These are phyloP conservation scores for Babyrousa celebensis DNA, from an alignment of 2,797 vertebrate species.

Conservation along the genomic window DNA sequence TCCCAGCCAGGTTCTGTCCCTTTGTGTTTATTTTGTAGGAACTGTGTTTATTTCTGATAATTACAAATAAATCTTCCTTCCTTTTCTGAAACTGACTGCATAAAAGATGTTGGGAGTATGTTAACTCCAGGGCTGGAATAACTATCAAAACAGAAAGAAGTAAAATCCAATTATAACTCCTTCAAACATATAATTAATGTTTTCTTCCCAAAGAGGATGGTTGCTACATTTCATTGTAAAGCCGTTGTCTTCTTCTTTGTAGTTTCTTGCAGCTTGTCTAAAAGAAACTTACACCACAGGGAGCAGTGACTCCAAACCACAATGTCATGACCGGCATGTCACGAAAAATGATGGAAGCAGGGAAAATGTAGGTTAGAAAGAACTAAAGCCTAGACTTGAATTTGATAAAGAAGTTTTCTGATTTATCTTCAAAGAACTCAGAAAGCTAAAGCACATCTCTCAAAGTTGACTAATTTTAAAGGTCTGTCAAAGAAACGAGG, in stretches of 20 bases:
- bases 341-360: conserved; percentile 66
- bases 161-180: conserved; percentile 88
- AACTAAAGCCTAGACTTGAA: conserved; percentile 48
- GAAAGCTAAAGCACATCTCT: conserved; percentile 68
- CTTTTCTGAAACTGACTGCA: conserved; percentile 83
- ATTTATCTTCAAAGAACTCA: conserved; percentile 65
- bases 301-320: conserved; percentile 42
- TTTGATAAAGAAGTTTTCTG: conserved; percentile 51
- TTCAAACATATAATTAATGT: conserved; percentile 85
- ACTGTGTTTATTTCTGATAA: conserved; percentile 91
- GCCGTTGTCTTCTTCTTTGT: conserved; percentile 63
- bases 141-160: conserved; percentile 79
- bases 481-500: conserved; percentile 49
- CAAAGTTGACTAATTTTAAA: conserved; percentile 73
- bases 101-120: conserved; percentile 83
- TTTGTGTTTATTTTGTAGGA: conserved; percentile 91
- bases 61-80: conserved; percentile 92
- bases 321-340: not conserved
- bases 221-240: conserved; percentile 75
- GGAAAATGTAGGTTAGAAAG: conserved; percentile 31
- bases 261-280: conserved; percentile 68
- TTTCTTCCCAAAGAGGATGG: conserved; percentile 74
- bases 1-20: conserved; percentile 90
- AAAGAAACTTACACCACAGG: conserved; percentile 59
- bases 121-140: conserved; percentile 59